phyloP scores from a whole-genome alignment of 2,888 invertebrate species.

The Anagyrus pseudococci region DNA sequence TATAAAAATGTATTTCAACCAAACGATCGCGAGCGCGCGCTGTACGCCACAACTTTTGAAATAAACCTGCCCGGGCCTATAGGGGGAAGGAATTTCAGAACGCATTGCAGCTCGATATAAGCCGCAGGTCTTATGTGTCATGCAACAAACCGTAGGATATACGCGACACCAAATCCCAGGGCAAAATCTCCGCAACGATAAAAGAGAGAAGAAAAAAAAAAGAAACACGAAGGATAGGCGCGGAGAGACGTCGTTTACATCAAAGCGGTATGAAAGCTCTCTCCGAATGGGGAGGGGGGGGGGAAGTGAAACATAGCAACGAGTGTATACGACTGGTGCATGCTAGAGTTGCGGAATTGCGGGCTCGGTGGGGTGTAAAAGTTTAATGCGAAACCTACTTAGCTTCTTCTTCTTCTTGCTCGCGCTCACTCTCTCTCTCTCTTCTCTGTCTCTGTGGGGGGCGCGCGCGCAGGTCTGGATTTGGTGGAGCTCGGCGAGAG shows the following conservation, averaged over 20 bases:
- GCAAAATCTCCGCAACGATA: not conserved
- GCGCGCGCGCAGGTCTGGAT: conserved; percentile 60
- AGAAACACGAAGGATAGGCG: too few species aligned
- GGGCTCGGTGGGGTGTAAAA: not conserved
- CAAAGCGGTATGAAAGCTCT: not conserved
- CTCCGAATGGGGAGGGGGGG: not conserved
- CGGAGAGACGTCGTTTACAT: not conserved
- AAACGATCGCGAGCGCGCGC: too few species aligned
- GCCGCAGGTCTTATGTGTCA: too few species aligned
- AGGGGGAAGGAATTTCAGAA: too few species aligned
- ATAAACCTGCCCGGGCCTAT: too few species aligned
- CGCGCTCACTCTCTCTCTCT: not conserved
- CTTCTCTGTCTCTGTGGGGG: too few species aligned
- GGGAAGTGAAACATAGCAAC: too few species aligned
- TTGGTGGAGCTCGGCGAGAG: conserved; percentile 65
- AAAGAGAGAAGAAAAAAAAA: not conserved
- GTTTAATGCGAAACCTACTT: not conserved
- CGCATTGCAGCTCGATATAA: too few species aligned
- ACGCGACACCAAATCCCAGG: not conserved
- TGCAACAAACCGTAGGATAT: too few species aligned
- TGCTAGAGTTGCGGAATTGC: not conserved
- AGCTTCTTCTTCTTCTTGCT: not conserved
- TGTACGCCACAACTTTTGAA: too few species aligned
- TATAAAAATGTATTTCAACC: too few species aligned
- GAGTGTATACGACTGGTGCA: too few species aligned